A percentile compares a stretch with the other conserved stretches of the same genome.
Evolutionary conservation across 2,888 invertebrate species (phyloP).

Genomic region (Pycnomerus fuliginosus): DNA sequence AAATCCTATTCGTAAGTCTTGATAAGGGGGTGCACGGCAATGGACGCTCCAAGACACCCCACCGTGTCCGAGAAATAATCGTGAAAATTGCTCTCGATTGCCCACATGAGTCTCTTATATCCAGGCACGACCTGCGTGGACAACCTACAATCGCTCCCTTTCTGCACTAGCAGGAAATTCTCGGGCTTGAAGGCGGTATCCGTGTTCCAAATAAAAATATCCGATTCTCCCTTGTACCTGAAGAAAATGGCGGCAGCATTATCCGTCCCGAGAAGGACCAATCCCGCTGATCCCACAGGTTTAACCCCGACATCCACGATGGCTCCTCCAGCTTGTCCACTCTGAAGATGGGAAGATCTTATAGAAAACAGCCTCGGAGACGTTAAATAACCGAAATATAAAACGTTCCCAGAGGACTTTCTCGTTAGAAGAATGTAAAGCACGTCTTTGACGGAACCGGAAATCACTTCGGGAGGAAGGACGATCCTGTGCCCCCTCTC

Average conservation of each 20-base stretch:
- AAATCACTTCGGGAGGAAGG: conserved; percentile 56
- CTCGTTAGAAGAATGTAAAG: conserved; percentile 59
- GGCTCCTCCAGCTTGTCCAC: conserved; percentile 57
- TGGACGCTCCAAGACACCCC: conserved; percentile 63
- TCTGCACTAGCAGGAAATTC: conserved; percentile 60
- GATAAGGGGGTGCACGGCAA: conserved; percentile 61
- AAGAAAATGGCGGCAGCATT: conserved; percentile 62
- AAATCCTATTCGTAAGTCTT: conserved; percentile 54
- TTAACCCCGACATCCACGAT: conserved; percentile 62
- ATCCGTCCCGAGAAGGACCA: conserved; percentile 63
- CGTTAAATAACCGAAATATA: conserved; percentile 61
- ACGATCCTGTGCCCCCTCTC: conserved; percentile 59
- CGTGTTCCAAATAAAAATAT: conserved; percentile 65
- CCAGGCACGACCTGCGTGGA: conserved; percentile 64
- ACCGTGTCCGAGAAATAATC: conserved; percentile 62
- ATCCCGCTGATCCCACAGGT: conserved; percentile 51
- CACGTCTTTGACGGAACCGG: conserved; percentile 55
- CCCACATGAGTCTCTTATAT: conserved; percentile 61
- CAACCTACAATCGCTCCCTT: conserved; percentile 60
- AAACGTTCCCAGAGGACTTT: conserved; percentile 54
- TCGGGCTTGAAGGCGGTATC: conserved; percentile 58
- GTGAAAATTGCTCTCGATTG: conserved; percentile 66
- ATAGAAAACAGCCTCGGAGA: conserved; percentile 60
- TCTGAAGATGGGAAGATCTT: conserved; percentile 56
- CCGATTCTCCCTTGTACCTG: conserved; percentile 62